These are phyloP conservation scores for Cheilosia soror DNA, from an alignment of 2,888 invertebrate species.

Conservation along the genomic window DNA sequence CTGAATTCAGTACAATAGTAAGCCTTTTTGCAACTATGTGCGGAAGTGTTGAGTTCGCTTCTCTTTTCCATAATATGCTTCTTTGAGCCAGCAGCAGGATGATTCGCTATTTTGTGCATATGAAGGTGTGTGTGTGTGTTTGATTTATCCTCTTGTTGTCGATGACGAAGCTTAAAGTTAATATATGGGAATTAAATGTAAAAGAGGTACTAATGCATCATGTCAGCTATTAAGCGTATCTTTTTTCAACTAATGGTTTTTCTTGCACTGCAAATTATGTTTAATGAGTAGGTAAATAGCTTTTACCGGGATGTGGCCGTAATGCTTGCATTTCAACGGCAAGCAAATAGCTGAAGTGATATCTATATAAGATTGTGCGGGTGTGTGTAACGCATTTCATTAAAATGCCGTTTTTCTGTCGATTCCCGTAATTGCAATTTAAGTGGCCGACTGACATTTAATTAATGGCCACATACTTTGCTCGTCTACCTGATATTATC, in stretches of 20 bases:
- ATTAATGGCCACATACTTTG: constrained; percentile 57
- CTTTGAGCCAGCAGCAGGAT: constrained; percentile 7
- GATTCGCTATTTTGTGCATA: not conserved
- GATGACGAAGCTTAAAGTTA: constrained; percentile 45
- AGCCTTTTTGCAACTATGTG: no score
- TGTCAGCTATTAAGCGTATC: constrained; percentile 35
- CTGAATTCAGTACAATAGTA: no score
- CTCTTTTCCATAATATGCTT: constrained; percentile 12
- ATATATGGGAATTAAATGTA: constrained; percentile 9
- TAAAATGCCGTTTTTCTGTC: constrained; percentile 60
- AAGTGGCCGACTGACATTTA: constrained; percentile 68
- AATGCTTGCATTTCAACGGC: constrained; percentile 26
- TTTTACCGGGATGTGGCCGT: constrained; percentile 38
- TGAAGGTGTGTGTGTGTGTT: not conserved
- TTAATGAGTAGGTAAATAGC: constrained; percentile 43
- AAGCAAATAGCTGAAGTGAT: constrained; percentile 16
- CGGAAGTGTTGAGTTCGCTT: constrained; percentile 36
- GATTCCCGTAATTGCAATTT: constrained; percentile 61
- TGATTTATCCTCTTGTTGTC: not conserved
- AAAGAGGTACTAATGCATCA: constrained; percentile 18
- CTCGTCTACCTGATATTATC: not conserved
- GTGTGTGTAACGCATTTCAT: constrained; percentile 41
- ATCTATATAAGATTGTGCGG: not conserved
- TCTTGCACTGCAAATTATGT: constrained; percentile 21
- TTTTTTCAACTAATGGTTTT: constrained; percentile 52